Conservation (phyloP, 2,888 invertebrate species). For the Pseudeuparius sepicola region DNA sequence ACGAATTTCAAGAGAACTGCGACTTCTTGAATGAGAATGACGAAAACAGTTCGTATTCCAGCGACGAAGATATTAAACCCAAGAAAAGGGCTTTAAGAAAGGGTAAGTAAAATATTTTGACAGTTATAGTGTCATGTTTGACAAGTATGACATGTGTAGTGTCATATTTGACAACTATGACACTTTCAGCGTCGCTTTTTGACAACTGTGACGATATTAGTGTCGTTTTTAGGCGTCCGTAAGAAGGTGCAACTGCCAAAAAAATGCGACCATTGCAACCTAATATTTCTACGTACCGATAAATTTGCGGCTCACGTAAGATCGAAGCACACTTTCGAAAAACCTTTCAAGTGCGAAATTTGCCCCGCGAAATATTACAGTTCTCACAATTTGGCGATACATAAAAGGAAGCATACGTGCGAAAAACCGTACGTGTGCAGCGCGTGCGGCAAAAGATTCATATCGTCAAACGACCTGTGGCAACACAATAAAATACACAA, state of each 20-base stretch:
- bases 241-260: slow-evolving; percentile 20
- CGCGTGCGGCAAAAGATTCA: slow-evolving; percentile 34
- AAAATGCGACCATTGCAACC: slow-evolving; percentile 28
- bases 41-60: slow-evolving; percentile 11
- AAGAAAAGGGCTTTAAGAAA: too few relatives aligned
- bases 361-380: slow-evolving; percentile 26
- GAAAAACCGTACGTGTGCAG: slow-evolving; percentile 28
- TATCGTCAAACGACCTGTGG: slow-evolving; percentile 27
- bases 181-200: too few relatives aligned
- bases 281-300: slow-evolving; percentile 26
- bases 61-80: slow-evolving; percentile 16
- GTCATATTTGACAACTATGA: too few relatives aligned
- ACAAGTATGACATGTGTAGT: too few relatives aligned
- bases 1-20: slow-evolving; percentile 11
- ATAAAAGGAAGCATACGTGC: slow-evolving; percentile 27
- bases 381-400: slow-evolving; percentile 27
- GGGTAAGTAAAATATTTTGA: too few relatives aligned
- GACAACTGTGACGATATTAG: too few relatives aligned
- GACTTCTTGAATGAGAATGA: too few relatives aligned
- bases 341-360: slow-evolving; percentile 27
- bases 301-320: slow-evolving; percentile 27
- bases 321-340: slow-evolving; percentile 29
- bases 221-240: too few relatives aligned
- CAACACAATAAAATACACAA: slow-evolving; percentile 30
- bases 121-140: too few relatives aligned